Conservation (phyloP, 1,140 invertebrate species). For the Tetraneura akinire region DNA sequence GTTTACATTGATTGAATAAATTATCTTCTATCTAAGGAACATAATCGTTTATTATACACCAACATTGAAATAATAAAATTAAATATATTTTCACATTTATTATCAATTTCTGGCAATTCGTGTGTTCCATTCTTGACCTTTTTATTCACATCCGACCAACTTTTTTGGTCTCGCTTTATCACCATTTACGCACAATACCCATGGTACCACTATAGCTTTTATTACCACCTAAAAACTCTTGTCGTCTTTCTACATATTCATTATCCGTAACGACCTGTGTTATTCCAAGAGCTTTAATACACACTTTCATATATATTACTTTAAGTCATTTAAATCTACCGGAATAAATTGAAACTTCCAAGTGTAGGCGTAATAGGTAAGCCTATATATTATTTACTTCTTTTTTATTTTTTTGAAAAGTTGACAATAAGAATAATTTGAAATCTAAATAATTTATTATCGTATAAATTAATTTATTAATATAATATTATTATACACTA, state of each 20-base stretch:
- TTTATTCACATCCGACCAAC: neutral
- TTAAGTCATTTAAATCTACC: conserved; percentile 8
- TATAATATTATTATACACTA: too few relatives aligned
- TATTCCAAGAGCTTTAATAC: conserved; percentile 11
- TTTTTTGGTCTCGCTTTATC: conserved; percentile 24
- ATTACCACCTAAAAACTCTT: conserved; percentile 38
- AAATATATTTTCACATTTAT: too few relatives aligned
- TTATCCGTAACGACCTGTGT: conserved; percentile 29
- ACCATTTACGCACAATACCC: conserved; percentile 1
- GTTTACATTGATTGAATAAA: too few relatives aligned
- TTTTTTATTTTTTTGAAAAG: too few relatives aligned
- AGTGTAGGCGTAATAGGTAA: neutral
- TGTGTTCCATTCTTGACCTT: conserved; percentile 22
- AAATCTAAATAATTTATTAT: too few relatives aligned
- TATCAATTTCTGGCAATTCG: neutral
- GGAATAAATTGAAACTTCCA: neutral
- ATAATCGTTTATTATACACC: too few relatives aligned
- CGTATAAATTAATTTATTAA: too few relatives aligned
- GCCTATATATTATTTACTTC: too few relatives aligned
- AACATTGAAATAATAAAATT: too few relatives aligned
- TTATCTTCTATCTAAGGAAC: too few relatives aligned
- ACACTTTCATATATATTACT: conserved; percentile 30
- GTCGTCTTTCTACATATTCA: conserved; percentile 34
- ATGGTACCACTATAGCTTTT: conserved; percentile 41
- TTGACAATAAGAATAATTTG: too few relatives aligned